Base-by-base conservation (phyloP, 2,113 vertebrate species). In the Balaenoptera acutorostrata region DNA sequence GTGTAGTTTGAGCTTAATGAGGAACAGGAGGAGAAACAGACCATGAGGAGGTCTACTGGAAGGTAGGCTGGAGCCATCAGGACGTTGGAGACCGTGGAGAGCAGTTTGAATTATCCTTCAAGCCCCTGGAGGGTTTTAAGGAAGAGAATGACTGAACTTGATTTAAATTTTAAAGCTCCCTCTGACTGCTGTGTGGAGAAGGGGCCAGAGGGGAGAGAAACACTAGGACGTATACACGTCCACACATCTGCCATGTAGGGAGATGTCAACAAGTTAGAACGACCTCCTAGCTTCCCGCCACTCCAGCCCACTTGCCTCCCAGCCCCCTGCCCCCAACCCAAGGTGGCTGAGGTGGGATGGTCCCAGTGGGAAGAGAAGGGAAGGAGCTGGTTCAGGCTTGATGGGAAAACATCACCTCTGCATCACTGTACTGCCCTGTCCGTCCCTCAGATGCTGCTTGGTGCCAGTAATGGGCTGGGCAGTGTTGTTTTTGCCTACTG, bases 401-500 rank as follows among this genome's bases (percentile, higher is more conserved):
- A 46, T 7, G 15, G 7, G 33, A n/a, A 36, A 80, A n/a, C 14
- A 39, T 63, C 52, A 31, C 69, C 17, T 71, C 57, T 71, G 21
- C 41, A 7, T 59, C 82, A 4, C 1, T 15, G 7, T 49, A 5
- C 44, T 80, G 78, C 61, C 74, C 82, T 31, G 1, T 39, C 41
- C 68, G 55, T 61, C 36, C 27, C 27, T 68, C n/a, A 64, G 36
- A 44, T 21, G 55, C 72, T 84, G 82, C 41, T 36, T 3, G 6
- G 44, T 78, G 80, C 87, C 14, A 4, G 78, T 44, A 93, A 41
- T 80, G 68, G 31, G 25, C 31, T 74, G 33, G 29, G 49, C n/a
- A 21, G n/a, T 61, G 82, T 88, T 88, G 89, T 93, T 90, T 93
- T 96, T 82, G 27, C 33, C 95, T 69, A 17, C 0, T 94, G 80